Conservation (phyloP, 2,113 vertebrate species). For the Bubo blakistoni region DNA sequence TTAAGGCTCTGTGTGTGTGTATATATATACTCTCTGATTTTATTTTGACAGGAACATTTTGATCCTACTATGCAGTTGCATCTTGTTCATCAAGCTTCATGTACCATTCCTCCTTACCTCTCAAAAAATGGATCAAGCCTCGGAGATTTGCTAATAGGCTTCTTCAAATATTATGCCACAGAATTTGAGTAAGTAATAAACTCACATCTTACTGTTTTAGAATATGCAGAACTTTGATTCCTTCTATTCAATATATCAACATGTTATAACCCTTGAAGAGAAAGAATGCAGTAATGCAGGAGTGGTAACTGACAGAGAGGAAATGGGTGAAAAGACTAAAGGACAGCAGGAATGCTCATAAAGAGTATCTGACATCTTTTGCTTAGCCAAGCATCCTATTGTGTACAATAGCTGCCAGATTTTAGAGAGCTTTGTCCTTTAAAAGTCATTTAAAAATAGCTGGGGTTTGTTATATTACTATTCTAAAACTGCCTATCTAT, state of each 20-base stretch:
- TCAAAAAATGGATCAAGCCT: constrained; percentile 88
- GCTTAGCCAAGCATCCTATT: neutral
- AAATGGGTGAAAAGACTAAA: neutral
- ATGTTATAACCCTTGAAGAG: neutral
- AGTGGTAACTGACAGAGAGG: neutral
- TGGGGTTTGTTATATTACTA: neutral
- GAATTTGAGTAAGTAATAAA: constrained; percentile 87
- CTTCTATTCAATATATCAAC: neutral
- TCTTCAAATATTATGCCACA: constrained; percentile 91
- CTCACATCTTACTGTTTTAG: neutral
- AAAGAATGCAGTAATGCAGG: neutral
- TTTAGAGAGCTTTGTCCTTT: neutral
- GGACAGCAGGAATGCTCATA: neutral
- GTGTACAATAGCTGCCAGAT: neutral
- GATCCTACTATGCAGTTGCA: constrained; percentile 83
- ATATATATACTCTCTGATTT: constrained; percentile 8
- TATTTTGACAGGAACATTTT: constrained; percentile 84
- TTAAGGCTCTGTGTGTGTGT: neutral
- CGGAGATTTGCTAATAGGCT: constrained; percentile 90
- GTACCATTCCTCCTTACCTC: constrained; percentile 80
- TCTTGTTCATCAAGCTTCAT: constrained; percentile 81
- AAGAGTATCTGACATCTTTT: neutral
- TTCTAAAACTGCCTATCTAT: neutral
- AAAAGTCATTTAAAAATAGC: neutral
- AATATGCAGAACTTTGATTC: neutral